Evolutionary conservation across 2,113 vertebrate genomes (phyloP), one percentile per base, ranked within the genome.

Genomic region (Rhinopomastus cyanomelas): DNA sequence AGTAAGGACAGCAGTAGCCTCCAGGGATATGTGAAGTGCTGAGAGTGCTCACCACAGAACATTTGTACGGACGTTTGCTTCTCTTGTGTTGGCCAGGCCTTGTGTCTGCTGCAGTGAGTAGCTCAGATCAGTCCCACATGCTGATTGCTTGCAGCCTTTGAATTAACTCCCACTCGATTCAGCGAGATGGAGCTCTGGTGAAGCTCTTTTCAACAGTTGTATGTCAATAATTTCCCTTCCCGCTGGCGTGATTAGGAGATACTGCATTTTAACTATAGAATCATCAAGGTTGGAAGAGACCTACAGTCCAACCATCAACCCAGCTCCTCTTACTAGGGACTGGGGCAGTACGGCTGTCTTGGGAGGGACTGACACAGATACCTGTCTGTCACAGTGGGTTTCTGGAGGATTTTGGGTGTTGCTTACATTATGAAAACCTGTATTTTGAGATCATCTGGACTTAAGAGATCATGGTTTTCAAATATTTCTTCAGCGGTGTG

Each of bases 71-170:
- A 88, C 90, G 4, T 90, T 95, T 93, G 55, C 81, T 92, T 95
- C 95, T 82, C 74, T 96, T 90, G 69, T 69, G 73, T 91, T 91
- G 88, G 90, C 32, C 85, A 73, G 83, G n/a, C 65, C 88, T 95
- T 94, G 91, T 88, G 80, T n/a, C n/a, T n/a, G n/a, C n/a, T n/a
- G n/a, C n/a, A n/a, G 73, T 81, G 73, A 81, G 73, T 91, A 95
- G 91, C 95, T 95, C 94, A 88, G 66, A 93, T 76, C 51, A 92
- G 79, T 90, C 91, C 88, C 88, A 88, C 93, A 91, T 86, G 81
- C 25, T 93, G 86, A 95, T 82, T 94, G 83, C 92, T 91, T 85
- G 59, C 66, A 84, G 90, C 81, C 77, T 94, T 91, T 81, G 77
- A 91, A 84, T 88, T 91, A 92, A 84, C 81, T 92, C 80, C 85